phyloP scores from a whole-genome alignment of 2,113 vertebrate species.

The Hippocampus guttulatus region DNA sequence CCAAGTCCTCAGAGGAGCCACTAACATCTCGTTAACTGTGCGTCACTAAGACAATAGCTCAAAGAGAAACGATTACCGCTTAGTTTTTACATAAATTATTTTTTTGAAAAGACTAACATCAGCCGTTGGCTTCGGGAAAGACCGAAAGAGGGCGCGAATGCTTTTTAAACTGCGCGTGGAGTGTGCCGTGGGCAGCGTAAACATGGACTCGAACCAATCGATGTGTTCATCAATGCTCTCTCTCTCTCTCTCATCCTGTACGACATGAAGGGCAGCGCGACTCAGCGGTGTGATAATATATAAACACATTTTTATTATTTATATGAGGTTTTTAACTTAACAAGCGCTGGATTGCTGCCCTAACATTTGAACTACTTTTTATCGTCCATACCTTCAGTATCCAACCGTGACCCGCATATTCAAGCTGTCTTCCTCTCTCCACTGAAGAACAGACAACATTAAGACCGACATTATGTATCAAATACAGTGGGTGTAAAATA shows the following conservation, averaged over 20 bases:
- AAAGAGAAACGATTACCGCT: slow-evolving; percentile 72
- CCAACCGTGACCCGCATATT: slow-evolving; percentile 67
- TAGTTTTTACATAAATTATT: slow-evolving; percentile 80
- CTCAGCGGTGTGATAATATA: slow-evolving; percentile 72
- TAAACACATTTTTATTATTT: slow-evolving; percentile 82
- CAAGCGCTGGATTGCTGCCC: slow-evolving; percentile 67
- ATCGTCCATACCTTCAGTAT: slow-evolving; percentile 66
- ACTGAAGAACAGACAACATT: slow-evolving; percentile 47
- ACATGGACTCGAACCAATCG: slow-evolving; percentile 56
- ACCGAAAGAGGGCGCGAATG: slow-evolving; percentile 62
- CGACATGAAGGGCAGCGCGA: slow-evolving; percentile 64
- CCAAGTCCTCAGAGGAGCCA: slow-evolving; percentile 55
- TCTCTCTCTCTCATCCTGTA: slow-evolving; percentile 53
- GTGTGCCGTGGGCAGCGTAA: slow-evolving; percentile 51
- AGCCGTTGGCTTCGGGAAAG: slow-evolving; percentile 66
- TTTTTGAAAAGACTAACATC: slow-evolving; percentile 75
- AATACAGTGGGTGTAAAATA: slow-evolving; percentile 66
- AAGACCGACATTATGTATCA: slow-evolving; percentile 53
- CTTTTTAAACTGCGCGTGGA: slow-evolving; percentile 62
- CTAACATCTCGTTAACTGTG: slow-evolving; percentile 58
- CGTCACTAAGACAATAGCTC: slow-evolving; percentile 63
- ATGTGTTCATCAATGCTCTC: slow-evolving; percentile 52
- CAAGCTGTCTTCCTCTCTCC: slow-evolving; percentile 69
- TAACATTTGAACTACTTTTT: slow-evolving; percentile 67
- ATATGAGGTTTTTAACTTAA: slow-evolving; percentile 79